These are phyloP conservation scores for Otus sunia DNA, from an alignment of 2,113 vertebrate genomes.

Conservation along the genomic window DNA sequence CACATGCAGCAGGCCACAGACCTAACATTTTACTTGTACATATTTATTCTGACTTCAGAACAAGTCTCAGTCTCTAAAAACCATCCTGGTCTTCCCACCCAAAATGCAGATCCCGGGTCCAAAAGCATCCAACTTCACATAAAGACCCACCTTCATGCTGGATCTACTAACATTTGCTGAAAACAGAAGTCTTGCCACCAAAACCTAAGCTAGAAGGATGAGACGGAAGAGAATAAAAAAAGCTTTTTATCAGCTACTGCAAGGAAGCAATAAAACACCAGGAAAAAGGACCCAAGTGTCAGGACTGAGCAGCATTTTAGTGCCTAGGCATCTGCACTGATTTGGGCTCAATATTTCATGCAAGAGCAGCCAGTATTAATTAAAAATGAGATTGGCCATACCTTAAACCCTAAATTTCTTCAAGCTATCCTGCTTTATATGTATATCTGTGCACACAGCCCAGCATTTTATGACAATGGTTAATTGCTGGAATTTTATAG, in stretches of 20 bases:
- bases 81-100: not conserved
- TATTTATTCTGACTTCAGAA: not conserved
- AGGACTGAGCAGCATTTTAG: not conserved
- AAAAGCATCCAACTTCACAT: not conserved
- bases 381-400: not conserved
- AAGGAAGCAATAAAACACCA: not conserved
- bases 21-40: not conserved
- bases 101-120: not conserved
- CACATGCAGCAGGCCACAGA: not conserved
- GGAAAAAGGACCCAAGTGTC: not conserved
- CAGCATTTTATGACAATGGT: not conserved
- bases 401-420: not conserved
- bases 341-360: not conserved
- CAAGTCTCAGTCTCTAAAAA: not conserved
- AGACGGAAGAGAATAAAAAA: not conserved
- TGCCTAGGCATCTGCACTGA: not conserved
- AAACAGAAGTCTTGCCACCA: not conserved
- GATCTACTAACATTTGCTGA: not conserved
- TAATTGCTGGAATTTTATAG: not conserved
- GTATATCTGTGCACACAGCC: not conserved
- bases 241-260: not conserved
- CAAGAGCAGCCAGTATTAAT: not conserved
- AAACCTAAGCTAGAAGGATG: not conserved
- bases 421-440: not conserved
- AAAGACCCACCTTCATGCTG: fast-evolving